These are phyloP conservation scores for Galaxea fascicularis DNA, from an alignment of 92 coral and sea anemone genomes.

Conservation along the genomic window DNA sequence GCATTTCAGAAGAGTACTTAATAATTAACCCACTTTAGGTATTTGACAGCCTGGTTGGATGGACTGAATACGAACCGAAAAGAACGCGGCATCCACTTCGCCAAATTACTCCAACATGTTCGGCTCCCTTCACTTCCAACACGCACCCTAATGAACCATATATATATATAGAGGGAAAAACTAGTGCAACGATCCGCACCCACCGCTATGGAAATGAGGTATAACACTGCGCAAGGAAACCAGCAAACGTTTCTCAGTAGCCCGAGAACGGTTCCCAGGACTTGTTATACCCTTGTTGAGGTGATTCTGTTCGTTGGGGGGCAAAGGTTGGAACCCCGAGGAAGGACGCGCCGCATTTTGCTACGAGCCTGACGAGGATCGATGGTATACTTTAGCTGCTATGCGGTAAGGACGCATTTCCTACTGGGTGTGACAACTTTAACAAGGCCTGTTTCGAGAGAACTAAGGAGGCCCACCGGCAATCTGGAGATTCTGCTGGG, in stretches of 20 bases:
- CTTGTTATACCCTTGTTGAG: conserved; percentile 72
- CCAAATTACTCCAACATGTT: conserved; percentile 80
- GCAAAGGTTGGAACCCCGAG: conserved; percentile 66
- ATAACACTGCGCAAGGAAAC: conserved; percentile 55
- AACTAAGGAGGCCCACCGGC: too few relatives aligned
- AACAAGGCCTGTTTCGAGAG: too few relatives aligned
- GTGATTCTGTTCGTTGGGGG: conserved; percentile 88
- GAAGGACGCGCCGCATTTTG: conserved; percentile 77
- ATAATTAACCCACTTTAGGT: conserved; percentile 43
- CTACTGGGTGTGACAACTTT: too few relatives aligned
- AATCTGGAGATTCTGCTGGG: too few relatives aligned
- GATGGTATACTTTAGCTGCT: conserved; percentile 75
- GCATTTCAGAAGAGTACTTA: background rate
- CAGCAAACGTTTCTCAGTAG: conserved; percentile 45
- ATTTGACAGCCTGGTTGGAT: conserved; percentile 76
- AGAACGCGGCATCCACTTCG: conserved; percentile 83
- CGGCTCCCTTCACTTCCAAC: conserved; percentile 73
- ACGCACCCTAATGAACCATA: conserved; percentile 54
- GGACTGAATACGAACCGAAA: conserved; percentile 79
- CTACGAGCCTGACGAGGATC: conserved; percentile 69
- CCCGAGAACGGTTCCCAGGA: conserved; percentile 78
- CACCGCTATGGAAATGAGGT: conserved; percentile 78
- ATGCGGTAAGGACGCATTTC: conserved; percentile 55
- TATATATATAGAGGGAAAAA: conserved; percentile 67
- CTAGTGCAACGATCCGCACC: conserved; percentile 89